Base-by-base conservation (phyloP, 2,797 vertebrate species). In the Astyanax mexicanus region DNA sequence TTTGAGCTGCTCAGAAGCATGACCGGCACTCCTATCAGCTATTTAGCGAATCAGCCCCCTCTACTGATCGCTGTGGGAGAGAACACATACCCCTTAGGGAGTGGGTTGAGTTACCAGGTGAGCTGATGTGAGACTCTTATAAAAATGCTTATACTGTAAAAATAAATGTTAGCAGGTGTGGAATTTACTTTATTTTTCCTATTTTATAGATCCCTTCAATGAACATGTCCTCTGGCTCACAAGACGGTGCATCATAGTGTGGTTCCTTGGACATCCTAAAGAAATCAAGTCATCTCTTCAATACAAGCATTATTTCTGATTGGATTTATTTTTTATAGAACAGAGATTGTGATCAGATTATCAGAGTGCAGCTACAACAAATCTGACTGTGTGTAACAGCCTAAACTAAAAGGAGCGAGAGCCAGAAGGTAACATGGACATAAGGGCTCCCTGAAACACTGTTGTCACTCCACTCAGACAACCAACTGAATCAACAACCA, bases 61-160 rank as follows among this genome's bases (percentile, higher is more conserved):
- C 47, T 10, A 9, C 12, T 38, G 10, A 25, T 69, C 69, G 47
- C 27, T 21, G n/a, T 69, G 37, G 66, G 19, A 23, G 47, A 40
- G 47, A 52, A 54, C 35, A 54, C 35, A 5, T 69, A 69, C 35
- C 67, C 49, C 37, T 52, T 40, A 25, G 49, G 49, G 8, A 21
- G 54, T 71, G 69, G 38, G 15, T 58, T 71, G 17, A 58, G 69
- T 32, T 35, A 17, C 40, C 69, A 58, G 69, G 27, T 25, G 58
- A 70, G 54, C 4, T 54, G 13, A 17, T 5, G 2, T 2, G 2
- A 32, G 29, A 32, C n/a, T n/a, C n/a, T n/a, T n/a, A n/a, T n/a
- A n/a, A n/a, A n/a, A n/a, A n/a, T n/a, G n/a, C n/a, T n/a, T n/a
- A n/a, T n/a, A n/a, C n/a, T n/a, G n/a, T n/a, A n/a, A n/a, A n/a